Conservation (phyloP, 2,797 vertebrate genomes). For the Streptopelia turtur region DNA sequence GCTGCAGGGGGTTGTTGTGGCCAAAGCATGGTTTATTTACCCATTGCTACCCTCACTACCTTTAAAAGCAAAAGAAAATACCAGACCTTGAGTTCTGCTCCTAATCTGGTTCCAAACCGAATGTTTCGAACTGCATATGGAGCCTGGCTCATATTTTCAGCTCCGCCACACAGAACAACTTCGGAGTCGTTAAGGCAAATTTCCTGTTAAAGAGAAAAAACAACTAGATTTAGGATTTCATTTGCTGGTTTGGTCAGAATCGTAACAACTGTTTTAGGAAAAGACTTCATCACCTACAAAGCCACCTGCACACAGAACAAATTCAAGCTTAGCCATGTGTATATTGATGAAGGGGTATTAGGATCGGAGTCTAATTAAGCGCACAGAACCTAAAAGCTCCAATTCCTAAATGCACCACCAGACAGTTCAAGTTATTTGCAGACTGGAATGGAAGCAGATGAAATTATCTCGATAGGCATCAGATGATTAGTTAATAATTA, state of each 20-base stretch:
- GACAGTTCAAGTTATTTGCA: neutral
- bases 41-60: too few species aligned
- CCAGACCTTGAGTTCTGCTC: slow-evolving; percentile 85
- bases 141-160: slow-evolving; percentile 95
- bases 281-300: neutral
- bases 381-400: neutral
- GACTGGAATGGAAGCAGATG: neutral
- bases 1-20: too few species aligned
- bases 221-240: neutral
- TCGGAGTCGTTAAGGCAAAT: slow-evolving; percentile 92
- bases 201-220: slow-evolving; percentile 80
- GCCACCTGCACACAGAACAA: rapidly evolving
- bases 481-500: neutral
- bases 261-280: neutral
- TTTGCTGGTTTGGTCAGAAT: neutral
- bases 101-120: slow-evolving; percentile 92
- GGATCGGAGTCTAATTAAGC: neutral
- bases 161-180: slow-evolving; percentile 92
- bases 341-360: neutral
- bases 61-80: neutral
- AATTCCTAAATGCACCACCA: neutral
- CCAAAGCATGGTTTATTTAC: too few species aligned
- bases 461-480: neutral
- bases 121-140: slow-evolving; percentile 90
- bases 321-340: too few species aligned